A percentile compares a stretch with the other conserved stretches of the same genome.
phyloP scores from a whole-genome alignment of 1,140 invertebrate species.

The Bombus sibiricus region DNA sequence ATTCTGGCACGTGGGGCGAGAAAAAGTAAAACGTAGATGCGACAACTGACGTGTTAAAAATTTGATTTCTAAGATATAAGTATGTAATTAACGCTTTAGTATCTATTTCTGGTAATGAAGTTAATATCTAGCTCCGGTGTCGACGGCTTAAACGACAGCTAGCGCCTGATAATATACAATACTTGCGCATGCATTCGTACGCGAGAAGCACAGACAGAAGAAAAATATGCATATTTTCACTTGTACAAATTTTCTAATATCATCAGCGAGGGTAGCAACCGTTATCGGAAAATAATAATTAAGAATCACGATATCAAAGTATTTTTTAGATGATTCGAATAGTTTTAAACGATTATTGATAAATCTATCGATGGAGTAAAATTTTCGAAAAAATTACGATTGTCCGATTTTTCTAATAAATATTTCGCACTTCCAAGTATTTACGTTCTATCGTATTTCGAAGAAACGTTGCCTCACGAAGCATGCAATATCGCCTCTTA shows the following conservation, averaged over 20 bases:
- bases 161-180: neutral
- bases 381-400: neutral
- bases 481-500: too few species aligned
- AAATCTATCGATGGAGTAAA: neutral
- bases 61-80: neutral
- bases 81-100: neutral
- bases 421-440: neutral
- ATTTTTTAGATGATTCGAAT: neutral
- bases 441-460: too few species aligned
- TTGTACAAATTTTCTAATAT: neutral
- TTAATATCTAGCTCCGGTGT: too few species aligned
- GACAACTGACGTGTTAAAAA: neutral
- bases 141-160: neutral
- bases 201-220: too few species aligned
- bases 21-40: too few species aligned
- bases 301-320: neutral
- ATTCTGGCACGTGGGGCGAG: too few species aligned
- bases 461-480: too few species aligned
- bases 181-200: too few species aligned
- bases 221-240: neutral
- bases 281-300: neutral
- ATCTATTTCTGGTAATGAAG: neutral
- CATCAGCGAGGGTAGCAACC: neutral
- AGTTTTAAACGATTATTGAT: neutral
- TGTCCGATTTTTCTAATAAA: neutral